Conservation (phyloP, 2,888 invertebrate species). For the Malthinus flaveolus region DNA sequence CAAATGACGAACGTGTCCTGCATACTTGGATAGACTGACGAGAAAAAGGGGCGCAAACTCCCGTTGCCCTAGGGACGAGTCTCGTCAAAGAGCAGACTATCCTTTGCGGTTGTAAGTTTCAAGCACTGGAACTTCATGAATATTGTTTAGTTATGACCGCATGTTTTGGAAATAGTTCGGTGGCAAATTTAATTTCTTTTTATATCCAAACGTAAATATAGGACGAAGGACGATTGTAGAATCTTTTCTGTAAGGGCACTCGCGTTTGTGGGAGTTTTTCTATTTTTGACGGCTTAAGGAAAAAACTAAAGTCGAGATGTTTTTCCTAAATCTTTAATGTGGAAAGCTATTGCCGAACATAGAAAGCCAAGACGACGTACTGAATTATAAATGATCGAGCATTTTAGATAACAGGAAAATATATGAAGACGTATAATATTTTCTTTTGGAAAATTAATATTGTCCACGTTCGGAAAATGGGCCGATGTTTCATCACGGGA, state of each 20-base stretch:
- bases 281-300: slow-evolving; percentile 19
- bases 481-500: too few relatives aligned
- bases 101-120: slow-evolving; percentile 34
- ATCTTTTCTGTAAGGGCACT: background rate
- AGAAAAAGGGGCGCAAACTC: slow-evolving; percentile 17
- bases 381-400: slow-evolving; percentile 25
- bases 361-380: slow-evolving; percentile 14
- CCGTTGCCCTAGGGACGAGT: slow-evolving; percentile 28
- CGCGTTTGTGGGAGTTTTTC: too few relatives aligned
- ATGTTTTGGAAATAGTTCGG: background rate
- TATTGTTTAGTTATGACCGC: slow-evolving; percentile 37
- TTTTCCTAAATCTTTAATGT: slow-evolving; percentile 26
- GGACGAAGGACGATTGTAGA: too few relatives aligned
- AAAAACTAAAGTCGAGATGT: slow-evolving; percentile 22
- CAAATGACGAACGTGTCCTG: slow-evolving; percentile 43
- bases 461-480: background rate
- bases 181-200: background rate
- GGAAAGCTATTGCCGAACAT: slow-evolving; percentile 18
- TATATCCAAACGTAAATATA: background rate
- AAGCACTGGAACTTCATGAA: slow-evolving; percentile 37
- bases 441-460: background rate
- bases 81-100: slow-evolving; percentile 36
- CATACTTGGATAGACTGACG: slow-evolving; percentile 31
- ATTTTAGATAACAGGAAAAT: slow-evolving; percentile 11
- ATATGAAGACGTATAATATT: slow-evolving; percentile 12